Evolutionary conservation across 2,888 invertebrate genomes (phyloP), one percentile per base, ranked within the genome.

Genomic region (Hirtodrosophila cameraria): DNA sequence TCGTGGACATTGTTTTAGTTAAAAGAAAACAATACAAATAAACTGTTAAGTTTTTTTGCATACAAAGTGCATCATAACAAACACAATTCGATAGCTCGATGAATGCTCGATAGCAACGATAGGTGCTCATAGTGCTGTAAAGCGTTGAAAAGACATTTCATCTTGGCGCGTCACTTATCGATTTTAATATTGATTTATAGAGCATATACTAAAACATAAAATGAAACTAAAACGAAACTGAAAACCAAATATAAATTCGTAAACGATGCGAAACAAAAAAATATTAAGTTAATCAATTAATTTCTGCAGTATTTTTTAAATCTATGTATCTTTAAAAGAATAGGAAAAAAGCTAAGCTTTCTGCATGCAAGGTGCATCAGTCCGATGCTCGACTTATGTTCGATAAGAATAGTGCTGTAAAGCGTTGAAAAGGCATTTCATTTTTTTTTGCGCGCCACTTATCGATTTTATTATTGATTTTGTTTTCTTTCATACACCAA

Each of bases 391-490:
- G n/a, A n/a, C n/a, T n/a, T n/a, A n/a, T n/a, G n/a, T n/a, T n/a
- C n/a, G n/a, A n/a, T n/a, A n/a, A n/a, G n/a, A n/a, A n/a, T n/a
- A 71, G 72, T 72, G 55, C 11, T 72, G 67, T 11, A n/a, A 42
- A 71, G 28, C 23, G 48, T 16, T 12, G 1, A 2, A 5, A 7
- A 8, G 2, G 11, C 9, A 39, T 31, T 53, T 35, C 0, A 12
- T 3, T 9, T 43, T 3, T 9, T 43, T 42, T 75, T 53, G 38
- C 74, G 73, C 73, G 61, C 73, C 62, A 72, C 38, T 59, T 73
- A 73, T 73, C 53, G 74, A 74, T 61, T 78, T 49, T 12, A 33
- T 55, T 75, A 69, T 75, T 75, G 70, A 66, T 74, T 84, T 78
- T 80, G 63, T 69, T 63, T 70, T 65, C n/a, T 63, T 70, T 63